Percentiles rank a stretch among this genome's conserved stretches.
These are phyloP conservation scores for Strongylocentrotus purpuratus DNA, from an alignment of 35 echinoderm and acorn worm species.

Conservation along the genomic window DNA sequence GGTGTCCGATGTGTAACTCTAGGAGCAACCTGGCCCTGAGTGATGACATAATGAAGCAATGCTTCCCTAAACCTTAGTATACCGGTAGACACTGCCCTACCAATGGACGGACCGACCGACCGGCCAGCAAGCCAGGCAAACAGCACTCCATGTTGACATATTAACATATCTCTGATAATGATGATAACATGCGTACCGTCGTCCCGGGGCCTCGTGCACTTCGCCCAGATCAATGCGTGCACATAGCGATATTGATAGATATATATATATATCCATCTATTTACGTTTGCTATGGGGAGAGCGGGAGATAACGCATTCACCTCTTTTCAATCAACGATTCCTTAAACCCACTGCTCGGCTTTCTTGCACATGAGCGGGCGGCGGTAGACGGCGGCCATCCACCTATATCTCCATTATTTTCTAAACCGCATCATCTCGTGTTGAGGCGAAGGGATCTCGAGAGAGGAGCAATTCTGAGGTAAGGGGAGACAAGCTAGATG, in stretches of 20 bases:
- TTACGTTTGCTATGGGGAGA: background rate
- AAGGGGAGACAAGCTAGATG: background rate
- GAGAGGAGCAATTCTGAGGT: background rate
- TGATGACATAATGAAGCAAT: background rate
- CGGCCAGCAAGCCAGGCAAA: background rate
- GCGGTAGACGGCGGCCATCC: background rate
- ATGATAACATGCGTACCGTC: background rate
- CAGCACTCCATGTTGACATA: conserved; percentile 21
- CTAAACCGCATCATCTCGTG: background rate
- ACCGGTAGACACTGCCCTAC: background rate
- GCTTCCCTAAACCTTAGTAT: background rate
- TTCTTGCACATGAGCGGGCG: background rate
- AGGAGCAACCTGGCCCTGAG: background rate
- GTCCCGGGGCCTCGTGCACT: background rate
- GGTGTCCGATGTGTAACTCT: background rate
- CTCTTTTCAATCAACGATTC: background rate
- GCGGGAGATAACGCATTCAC: background rate
- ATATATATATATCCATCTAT: background rate
- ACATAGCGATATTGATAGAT: conserved; percentile 4
- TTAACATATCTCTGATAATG: conserved; percentile 40
- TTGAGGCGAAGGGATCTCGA: background rate
- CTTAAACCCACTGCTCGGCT: background rate
- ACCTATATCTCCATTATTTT: background rate
- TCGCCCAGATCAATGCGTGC: background rate
- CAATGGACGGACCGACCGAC: background rate